These are phyloP conservation scores for Caerostris extrusa DNA, from an alignment of 1,140 invertebrate genomes.

Conservation along the genomic window DNA sequence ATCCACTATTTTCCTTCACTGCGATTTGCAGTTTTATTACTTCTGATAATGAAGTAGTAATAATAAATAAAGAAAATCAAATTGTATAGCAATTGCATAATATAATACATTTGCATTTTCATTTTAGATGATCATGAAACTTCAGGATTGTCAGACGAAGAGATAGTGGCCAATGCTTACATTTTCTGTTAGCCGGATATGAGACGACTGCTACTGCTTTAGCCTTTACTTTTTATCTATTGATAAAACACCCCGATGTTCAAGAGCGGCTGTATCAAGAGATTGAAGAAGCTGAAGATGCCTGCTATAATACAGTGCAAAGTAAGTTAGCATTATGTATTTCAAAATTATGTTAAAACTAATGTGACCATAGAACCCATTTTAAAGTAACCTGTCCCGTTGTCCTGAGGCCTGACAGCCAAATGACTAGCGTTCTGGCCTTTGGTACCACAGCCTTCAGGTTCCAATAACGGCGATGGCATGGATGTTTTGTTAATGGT, in stretches of 20 bases:
- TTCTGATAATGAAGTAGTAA: no score
- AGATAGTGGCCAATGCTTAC: conserved; percentile 80
- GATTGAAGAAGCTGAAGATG: conserved; percentile 78
- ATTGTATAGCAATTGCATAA: background rate
- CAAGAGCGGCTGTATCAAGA: conserved; percentile 82
- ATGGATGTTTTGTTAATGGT: no score
- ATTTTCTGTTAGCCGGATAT: conserved; percentile 82
- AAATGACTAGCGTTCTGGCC: no score
- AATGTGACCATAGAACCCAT: no score
- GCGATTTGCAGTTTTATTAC: no score
- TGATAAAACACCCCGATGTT: conserved; percentile 81
- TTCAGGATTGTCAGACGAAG: conserved; percentile 76
- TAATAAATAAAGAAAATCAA: no score
- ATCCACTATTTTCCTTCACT: no score
- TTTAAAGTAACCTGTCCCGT: no score
- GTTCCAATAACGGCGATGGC: no score
- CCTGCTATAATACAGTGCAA: conserved; percentile 9
- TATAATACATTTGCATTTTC: background rate
- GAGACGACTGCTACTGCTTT: conserved; percentile 82
- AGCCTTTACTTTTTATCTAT: conserved; percentile 80
- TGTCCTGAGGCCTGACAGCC: no score
- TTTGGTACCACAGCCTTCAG: no score
- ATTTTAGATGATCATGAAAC: conserved; percentile 1
- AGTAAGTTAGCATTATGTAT: background rate
- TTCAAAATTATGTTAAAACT: no score